phyloP scores from a whole-genome alignment of 2,113 vertebrate genomes.

The Mus pahari region DNA sequence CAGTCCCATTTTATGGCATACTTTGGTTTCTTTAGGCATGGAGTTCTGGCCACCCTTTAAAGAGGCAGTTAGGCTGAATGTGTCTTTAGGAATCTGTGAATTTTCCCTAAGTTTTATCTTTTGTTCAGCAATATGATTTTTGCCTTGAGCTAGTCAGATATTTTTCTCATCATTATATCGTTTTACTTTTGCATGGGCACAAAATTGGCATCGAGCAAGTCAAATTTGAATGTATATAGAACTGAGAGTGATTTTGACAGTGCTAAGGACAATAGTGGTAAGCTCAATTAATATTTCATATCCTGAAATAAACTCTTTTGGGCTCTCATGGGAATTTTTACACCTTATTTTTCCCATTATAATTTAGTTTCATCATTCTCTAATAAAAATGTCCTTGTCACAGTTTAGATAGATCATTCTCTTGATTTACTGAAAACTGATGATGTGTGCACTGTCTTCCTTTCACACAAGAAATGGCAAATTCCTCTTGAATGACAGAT shows the following conservation, averaged over 20 bases:
- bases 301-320: conserved; percentile 1
- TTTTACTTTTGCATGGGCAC: conserved; percentile 15
- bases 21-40: neutral
- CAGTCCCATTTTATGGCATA: neutral
- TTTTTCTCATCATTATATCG: conserved; percentile 7
- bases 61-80: neutral
- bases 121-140: neutral
- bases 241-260: neutral
- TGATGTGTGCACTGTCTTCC: neutral
- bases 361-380: conserved; percentile 46
- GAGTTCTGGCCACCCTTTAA: neutral
- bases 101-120: neutral
- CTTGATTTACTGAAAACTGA: conserved; percentile 35
- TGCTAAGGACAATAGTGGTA: neutral
- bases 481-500: neutral
- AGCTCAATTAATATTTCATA: conserved; percentile 42
- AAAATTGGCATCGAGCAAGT: neutral
- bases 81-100: neutral
- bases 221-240: neutral
- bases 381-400: conserved; percentile 48
- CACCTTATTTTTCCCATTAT: neutral
- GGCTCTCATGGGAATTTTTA: neutral
- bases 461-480: neutral
- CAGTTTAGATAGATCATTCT: neutral
- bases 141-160: neutral